Evolutionary conservation across 2,888 invertebrate species (phyloP).

Genomic region (Dryobota labecula): DNA sequence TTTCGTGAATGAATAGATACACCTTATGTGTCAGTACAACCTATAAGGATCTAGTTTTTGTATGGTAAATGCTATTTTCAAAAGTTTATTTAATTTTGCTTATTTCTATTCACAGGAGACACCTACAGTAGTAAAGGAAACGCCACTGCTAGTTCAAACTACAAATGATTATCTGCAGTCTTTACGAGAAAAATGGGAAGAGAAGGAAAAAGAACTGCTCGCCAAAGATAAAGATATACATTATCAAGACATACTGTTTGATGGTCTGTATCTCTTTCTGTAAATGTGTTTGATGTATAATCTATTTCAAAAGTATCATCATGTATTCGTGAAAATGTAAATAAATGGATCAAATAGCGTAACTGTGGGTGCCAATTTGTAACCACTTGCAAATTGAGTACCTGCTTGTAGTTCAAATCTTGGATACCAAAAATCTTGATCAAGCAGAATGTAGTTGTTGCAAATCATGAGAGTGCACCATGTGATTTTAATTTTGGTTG

Average conservation of each 20-base stretch:
- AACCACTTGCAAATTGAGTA: background rate
- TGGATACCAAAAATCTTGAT: background rate
- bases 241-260: constrained; percentile 97
- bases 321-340: background rate
- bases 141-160: constrained; percentile 92
- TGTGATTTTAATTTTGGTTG: background rate
- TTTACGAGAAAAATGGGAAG: constrained; percentile 96
- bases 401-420: background rate
- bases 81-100: background rate
- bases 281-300: background rate
- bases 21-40: no score
- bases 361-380: background rate
- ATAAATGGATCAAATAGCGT: background rate
- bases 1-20: no score
- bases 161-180: constrained; percentile 90
- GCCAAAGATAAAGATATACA: constrained; percentile 94
- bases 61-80: no score
- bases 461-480: background rate
- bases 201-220: constrained; percentile 93
- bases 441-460: background rate
- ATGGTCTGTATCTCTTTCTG: constrained; percentile 89
- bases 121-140: constrained; percentile 72
- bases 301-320: background rate
- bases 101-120: constrained; percentile 65
- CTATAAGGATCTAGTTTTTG: background rate